These are phyloP conservation scores for Andricus quercusramuli DNA, from an alignment of 2,888 invertebrate species.

Conservation along the genomic window DNA sequence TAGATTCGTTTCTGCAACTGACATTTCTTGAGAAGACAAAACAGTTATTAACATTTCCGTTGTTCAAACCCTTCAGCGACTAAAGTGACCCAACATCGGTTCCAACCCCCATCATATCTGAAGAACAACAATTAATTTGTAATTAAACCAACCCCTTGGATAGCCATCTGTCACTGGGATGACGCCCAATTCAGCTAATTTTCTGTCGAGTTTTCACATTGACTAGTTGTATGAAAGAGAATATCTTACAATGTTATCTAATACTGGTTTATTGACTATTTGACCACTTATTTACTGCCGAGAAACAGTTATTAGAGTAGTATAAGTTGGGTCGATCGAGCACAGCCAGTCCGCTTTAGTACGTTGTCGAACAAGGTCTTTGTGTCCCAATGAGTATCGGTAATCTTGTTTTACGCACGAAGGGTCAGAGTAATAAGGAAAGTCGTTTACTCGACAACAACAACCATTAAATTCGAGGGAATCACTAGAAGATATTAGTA, in stretches of 20 bases:
- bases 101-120: too few species aligned
- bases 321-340: slow-evolving; percentile 18
- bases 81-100: too few species aligned
- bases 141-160: too few species aligned
- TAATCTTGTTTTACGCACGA: slow-evolving; percentile 66
- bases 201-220: too few species aligned
- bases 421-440: slow-evolving; percentile 43
- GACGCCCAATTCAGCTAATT: too few species aligned
- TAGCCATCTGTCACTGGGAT: too few species aligned
- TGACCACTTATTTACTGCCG: neutral
- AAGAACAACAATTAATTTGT: too few species aligned
- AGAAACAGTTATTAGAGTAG: slow-evolving; percentile 18
- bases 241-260: neutral
- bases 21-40: too few species aligned
- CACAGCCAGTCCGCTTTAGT: slow-evolving; percentile 17
- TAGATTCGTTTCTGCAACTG: too few species aligned
- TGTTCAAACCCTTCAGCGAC: too few species aligned
- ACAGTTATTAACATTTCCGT: too few species aligned
- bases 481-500: slow-evolving; percentile 19
- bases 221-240: neutral
- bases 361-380: slow-evolving; percentile 52
- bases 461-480: slow-evolving; percentile 31
- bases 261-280: neutral
- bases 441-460: slow-evolving; percentile 33
- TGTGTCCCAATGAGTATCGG: slow-evolving; percentile 61